Conservation (phyloP, 53 echinoderm and acorn worm genomes). For the Zoroaster sp. region DNA sequence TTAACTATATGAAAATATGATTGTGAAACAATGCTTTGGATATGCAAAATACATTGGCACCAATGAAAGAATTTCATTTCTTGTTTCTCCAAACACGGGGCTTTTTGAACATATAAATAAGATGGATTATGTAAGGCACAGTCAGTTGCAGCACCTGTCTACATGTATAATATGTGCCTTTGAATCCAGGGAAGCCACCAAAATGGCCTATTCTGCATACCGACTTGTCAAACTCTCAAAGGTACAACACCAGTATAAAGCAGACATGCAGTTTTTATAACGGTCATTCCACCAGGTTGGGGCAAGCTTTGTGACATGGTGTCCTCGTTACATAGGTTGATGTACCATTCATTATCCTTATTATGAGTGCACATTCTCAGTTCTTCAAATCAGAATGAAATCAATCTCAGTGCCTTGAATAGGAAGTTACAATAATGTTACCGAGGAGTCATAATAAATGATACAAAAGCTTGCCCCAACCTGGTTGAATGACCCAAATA, state of each 20-base stretch:
- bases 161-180: background rate
- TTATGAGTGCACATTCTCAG: too few relatives aligned
- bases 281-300: too few relatives aligned
- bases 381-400: too few relatives aligned
- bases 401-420: too few relatives aligned
- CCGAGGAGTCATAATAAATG: too few relatives aligned
- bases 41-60: conserved; percentile 13
- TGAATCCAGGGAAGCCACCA: background rate
- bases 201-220: background rate
- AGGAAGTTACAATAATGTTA: too few relatives aligned
- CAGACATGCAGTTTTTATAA: too few relatives aligned
- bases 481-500: too few relatives aligned
- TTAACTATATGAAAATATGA: background rate
- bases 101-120: background rate
- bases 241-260: background rate
- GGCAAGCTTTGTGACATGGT: too few relatives aligned
- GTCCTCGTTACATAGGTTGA: too few relatives aligned
- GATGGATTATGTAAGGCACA: background rate
- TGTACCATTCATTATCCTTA: too few relatives aligned
- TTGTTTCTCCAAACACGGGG: background rate
- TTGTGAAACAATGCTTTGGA: background rate
- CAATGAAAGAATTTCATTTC: background rate
- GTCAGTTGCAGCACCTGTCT: background rate
- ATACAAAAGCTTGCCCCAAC: too few relatives aligned
- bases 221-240: background rate